These are phyloP conservation scores for Ectemnius lituratus DNA, from an alignment of 2,888 invertebrate genomes.

Conservation along the genomic window DNA sequence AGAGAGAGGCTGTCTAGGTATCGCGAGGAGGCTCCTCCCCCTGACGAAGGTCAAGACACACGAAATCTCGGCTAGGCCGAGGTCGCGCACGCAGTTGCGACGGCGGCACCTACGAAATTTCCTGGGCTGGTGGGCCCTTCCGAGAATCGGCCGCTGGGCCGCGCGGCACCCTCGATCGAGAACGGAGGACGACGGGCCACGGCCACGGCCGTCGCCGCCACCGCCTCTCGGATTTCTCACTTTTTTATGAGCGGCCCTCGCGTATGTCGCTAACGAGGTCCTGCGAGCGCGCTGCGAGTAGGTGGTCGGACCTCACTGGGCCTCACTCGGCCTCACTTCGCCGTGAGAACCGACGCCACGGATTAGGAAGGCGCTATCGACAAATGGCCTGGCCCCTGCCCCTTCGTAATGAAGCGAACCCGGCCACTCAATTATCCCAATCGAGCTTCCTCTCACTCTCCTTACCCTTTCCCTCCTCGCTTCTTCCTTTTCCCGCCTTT, in stretches of 20 bases:
- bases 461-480: background rate
- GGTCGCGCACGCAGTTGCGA: conserved; percentile 44
- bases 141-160: conserved; percentile 53
- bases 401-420: too few relatives aligned
- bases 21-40: conserved; percentile 63
- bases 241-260: conserved; percentile 55
- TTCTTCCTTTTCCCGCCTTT: too few relatives aligned
- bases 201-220: background rate
- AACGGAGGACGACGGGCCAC: conserved; percentile 31
- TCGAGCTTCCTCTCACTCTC: background rate
- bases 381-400: background rate
- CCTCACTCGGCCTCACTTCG: background rate
- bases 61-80: conserved; percentile 64
- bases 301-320: conserved; percentile 28
- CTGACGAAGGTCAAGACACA: conserved; percentile 75
- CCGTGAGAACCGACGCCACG: conserved; percentile 13
- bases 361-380: conserved; percentile 17
- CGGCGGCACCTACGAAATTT: conserved; percentile 60
- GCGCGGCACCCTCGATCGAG: conserved; percentile 48
- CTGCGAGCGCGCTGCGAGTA: conserved; percentile 47
- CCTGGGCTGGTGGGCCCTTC: conserved; percentile 48
- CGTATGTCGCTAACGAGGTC: conserved; percentile 60
- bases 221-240: conserved; percentile 55
- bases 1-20: background rate
- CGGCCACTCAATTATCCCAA: too few relatives aligned